phyloP scores from a whole-genome alignment of 2,888 invertebrate genomes.

The Drosophila lutescens region DNA sequence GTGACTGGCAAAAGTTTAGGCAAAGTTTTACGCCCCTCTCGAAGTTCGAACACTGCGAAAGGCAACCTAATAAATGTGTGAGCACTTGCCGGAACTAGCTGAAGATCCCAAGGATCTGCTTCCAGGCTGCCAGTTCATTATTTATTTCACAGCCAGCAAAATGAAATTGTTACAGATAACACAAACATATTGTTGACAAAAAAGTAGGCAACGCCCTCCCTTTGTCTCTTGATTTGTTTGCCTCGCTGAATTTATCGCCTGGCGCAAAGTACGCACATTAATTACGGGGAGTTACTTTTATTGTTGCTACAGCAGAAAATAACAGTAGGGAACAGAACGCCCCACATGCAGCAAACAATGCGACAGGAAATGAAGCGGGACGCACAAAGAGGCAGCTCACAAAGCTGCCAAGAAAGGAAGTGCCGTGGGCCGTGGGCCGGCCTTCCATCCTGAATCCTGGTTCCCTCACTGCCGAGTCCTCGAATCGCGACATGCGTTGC shows the following conservation, averaged over 20 bases:
- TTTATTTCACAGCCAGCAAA: conserved; percentile 63
- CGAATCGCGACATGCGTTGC: conserved; percentile 49
- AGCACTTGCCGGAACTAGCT: conserved; percentile 66
- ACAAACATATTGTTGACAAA: conserved; percentile 78
- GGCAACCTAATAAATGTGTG: conserved; percentile 72
- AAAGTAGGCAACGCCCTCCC: conserved; percentile 61
- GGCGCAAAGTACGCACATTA: conserved; percentile 79
- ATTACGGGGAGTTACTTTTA: conserved; percentile 80
- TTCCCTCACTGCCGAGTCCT: conserved; percentile 6
- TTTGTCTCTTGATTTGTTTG: conserved; percentile 48
- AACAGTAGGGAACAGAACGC: conserved; percentile 32
- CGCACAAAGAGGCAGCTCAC: conserved; percentile 48
- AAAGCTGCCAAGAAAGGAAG: conserved; percentile 51
- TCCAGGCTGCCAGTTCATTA: conserved; percentile 68
- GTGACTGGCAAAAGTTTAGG: conserved; percentile 68
- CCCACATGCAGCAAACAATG: conserved; percentile 74
- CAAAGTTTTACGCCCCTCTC: conserved; percentile 47
- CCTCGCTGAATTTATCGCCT: conserved; percentile 71
- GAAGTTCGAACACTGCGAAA: background rate
- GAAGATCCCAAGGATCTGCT: conserved; percentile 41
- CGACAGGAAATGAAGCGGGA: conserved; percentile 72
- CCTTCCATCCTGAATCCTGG: background rate
- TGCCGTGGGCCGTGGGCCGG: conserved; percentile 38
- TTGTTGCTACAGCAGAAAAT: conserved; percentile 56
- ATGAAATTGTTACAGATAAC: conserved; percentile 78